A percentile compares a stretch with the other conserved stretches of the same genome.
Evolutionary conservation across 2,888 invertebrate genomes (phyloP).

Genomic region (Cyclophora albipunctata): DNA sequence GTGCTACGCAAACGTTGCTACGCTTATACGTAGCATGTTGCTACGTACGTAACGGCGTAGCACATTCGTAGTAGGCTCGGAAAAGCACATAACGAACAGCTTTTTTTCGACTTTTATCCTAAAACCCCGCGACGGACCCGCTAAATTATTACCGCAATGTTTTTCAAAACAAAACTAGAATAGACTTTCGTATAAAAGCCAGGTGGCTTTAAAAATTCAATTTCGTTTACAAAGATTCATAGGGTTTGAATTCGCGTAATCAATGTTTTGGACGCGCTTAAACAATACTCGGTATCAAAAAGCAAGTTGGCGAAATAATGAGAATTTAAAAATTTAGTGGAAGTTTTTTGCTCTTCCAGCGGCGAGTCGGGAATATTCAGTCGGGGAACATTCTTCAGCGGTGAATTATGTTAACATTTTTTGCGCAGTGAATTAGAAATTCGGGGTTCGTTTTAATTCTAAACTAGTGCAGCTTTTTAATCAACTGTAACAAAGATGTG

Average conservation of each 20-base stretch:
- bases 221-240: slow-evolving; percentile 27
- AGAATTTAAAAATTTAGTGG: slow-evolving; percentile 42
- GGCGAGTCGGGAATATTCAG: slow-evolving; percentile 19
- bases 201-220: slow-evolving; percentile 42
- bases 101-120: slow-evolving; percentile 31
- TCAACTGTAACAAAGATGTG: too few relatives aligned
- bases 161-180: slow-evolving; percentile 32
- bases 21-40: too few relatives aligned
- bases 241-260: slow-evolving; percentile 31
- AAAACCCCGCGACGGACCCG: slow-evolving; percentile 20
- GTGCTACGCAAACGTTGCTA: slow-evolving; percentile 14
- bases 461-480: too few relatives aligned
- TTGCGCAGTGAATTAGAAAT: not conserved
- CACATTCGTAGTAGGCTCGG: slow-evolving; percentile 19
- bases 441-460: not conserved
- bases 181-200: slow-evolving; percentile 27
- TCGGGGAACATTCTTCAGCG: not conserved
- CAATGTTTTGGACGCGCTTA: slow-evolving; percentile 33
- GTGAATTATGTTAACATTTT: too few relatives aligned
- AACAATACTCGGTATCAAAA: slow-evolving; percentile 21
- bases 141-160: slow-evolving; percentile 45
- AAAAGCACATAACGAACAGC: slow-evolving; percentile 23
- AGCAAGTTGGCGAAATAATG: slow-evolving; percentile 32
- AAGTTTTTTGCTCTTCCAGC: slow-evolving; percentile 11
- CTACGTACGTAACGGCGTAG: slow-evolving; percentile 11